phyloP scores from a whole-genome alignment of 2,113 vertebrate species.

The Microcebus lehilahytsara region DNA sequence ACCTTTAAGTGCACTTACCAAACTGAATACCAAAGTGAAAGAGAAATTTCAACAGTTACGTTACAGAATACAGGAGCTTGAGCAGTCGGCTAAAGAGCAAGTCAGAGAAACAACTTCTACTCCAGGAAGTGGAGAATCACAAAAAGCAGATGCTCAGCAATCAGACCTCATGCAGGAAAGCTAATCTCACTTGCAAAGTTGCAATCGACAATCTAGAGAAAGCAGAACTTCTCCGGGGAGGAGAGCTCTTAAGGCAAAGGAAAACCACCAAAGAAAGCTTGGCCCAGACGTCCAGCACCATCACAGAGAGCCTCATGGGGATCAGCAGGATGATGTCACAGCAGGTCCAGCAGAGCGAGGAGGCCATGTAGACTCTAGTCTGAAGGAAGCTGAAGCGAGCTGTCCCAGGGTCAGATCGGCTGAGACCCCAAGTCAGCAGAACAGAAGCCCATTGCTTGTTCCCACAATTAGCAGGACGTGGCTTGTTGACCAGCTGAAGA shows the following conservation, averaged over 20 bases:
- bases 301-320: constrained; percentile 96
- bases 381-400: too few relatives aligned
- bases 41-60: constrained; percentile 92
- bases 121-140: constrained; percentile 92
- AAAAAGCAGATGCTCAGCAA: constrained; percentile 98
- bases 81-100: constrained; percentile 94
- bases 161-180: constrained; percentile 97
- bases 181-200: constrained; percentile 95
- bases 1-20: constrained; percentile 89
- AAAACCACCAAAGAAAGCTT: constrained; percentile 93
- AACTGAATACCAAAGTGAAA: constrained; percentile 92
- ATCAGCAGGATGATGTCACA: constrained; percentile 98
- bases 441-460: too few relatives aligned
- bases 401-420: too few relatives aligned
- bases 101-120: constrained; percentile 90
- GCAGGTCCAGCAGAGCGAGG: constrained; percentile 95
- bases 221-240: constrained; percentile 90
- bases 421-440: too few relatives aligned
- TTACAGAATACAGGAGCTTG: constrained; percentile 93
- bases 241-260: constrained; percentile 89
- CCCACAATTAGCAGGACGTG: too few relatives aligned
- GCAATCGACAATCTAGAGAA: constrained; percentile 96
- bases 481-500: too few relatives aligned
- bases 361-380: constrained; percentile 89
- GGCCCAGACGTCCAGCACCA: constrained; percentile 91